Conservation (phyloP, 2,113 vertebrate genomes). For the Cyphomyrus plagiostoma region DNA sequence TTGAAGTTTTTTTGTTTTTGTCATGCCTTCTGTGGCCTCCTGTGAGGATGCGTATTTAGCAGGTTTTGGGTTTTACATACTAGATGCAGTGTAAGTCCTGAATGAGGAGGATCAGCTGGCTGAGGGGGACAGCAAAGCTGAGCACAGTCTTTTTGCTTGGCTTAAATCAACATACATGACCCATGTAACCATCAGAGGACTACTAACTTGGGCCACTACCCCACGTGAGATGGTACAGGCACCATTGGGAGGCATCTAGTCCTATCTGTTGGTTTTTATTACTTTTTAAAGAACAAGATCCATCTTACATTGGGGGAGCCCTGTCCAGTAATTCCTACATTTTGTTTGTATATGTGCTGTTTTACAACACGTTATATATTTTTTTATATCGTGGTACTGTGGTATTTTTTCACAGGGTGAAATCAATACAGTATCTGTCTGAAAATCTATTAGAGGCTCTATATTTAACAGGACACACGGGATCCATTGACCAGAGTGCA, state of each 20-base stretch:
- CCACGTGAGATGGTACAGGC: not conserved
- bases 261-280: not conserved
- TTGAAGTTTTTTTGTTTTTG: not conserved
- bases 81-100: not conserved
- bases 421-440: conserved; percentile 42
- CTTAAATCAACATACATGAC: not conserved
- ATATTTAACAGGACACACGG: conserved; percentile 22
- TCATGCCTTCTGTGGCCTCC: not conserved
- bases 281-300: not conserved
- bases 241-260: not conserved
- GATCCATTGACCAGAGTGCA: conserved; percentile 25
- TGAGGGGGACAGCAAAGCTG: not conserved
- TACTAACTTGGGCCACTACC: not conserved
- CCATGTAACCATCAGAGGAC: not conserved
- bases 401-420: conserved; percentile 9
- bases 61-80: not conserved
- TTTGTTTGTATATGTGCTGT: not conserved
- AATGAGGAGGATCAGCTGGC: not conserved
- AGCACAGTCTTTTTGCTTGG: not conserved
- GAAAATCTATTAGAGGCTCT: conserved; percentile 30
- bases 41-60: not conserved
- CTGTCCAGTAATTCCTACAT: not conserved
- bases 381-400: conserved; percentile 24
- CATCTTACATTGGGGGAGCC: not conserved
- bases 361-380: conserved; percentile 26